Percentiles rank a stretch among this genome's conserved stretches.
Conservation (phyloP, 1,140 invertebrate genomes). For the Ceratina calcarata region DNA sequence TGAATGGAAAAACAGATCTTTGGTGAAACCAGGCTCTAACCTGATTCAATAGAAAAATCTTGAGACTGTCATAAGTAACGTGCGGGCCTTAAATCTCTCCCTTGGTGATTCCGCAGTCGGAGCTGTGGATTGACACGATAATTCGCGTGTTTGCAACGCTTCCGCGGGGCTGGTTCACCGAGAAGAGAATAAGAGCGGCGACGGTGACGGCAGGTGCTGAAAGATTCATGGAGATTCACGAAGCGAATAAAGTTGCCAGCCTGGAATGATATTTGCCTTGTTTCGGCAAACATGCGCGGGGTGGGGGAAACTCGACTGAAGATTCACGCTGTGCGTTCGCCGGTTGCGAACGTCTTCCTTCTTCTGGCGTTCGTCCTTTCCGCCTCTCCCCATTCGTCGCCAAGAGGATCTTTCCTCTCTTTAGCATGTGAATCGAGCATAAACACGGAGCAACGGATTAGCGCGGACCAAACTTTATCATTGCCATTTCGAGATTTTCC, state of each 20-base stretch:
- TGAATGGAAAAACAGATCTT: not conserved
- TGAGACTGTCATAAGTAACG: not conserved
- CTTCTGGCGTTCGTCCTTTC: not conserved
- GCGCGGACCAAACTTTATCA: constrained; percentile 1
- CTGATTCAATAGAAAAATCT: not conserved
- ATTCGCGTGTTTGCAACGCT: constrained; percentile 2
- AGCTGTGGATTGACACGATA: constrained; percentile 4
- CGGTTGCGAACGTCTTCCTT: not conserved
- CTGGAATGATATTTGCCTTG: constrained; percentile 40
- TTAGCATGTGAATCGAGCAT: constrained; percentile 18
- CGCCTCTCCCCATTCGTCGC: not conserved
- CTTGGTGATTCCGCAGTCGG: not conserved
- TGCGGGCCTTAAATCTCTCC: not conserved
- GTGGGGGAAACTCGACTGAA: not conserved
- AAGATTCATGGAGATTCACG: constrained; percentile 42
- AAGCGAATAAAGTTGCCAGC: constrained; percentile 30
- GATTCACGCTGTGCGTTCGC: not conserved
- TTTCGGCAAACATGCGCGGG: constrained; percentile 36
- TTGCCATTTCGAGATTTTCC: not conserved
- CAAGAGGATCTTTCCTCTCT: no score
- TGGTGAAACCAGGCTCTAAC: not conserved
- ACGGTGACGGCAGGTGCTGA: not conserved
- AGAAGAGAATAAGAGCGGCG: not conserved
- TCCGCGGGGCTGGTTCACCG: not conserved
- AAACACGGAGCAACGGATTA: not conserved